Percentiles rank a stretch among this genome's conserved stretches.
Evolutionary conservation across 2,113 vertebrate genomes (phyloP).

Genomic region (Pavo muticus): DNA sequence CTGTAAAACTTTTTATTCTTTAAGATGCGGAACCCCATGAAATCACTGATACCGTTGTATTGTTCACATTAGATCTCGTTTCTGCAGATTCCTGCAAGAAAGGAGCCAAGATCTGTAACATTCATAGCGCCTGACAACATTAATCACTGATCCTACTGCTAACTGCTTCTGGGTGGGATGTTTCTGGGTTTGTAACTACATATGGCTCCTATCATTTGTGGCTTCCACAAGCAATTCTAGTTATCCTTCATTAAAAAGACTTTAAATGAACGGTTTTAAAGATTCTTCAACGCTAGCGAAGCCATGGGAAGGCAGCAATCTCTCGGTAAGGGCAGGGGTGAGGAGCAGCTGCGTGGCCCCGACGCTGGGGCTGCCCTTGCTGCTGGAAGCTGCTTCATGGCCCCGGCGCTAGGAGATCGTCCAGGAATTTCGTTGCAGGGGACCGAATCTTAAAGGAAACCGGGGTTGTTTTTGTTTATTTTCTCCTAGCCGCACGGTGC

Average conservation of each 20-base stretch:
- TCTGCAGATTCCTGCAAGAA: not conserved
- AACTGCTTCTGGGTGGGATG: not conserved
- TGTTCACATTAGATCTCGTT: not conserved
- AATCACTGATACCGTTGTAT: not conserved
- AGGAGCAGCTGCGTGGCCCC: rapidly evolving
- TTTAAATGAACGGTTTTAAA: not conserved
- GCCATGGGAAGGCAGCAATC: rapidly evolving
- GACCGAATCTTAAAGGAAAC: rapidly evolving
- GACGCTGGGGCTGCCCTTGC: rapidly evolving
- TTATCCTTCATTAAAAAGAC: not conserved
- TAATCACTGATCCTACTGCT: not conserved
- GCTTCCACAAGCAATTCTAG: not conserved
- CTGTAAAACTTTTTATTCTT: not conserved
- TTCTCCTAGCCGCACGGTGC: not conserved
- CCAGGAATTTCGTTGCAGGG: rapidly evolving
- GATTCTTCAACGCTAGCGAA: rapidly evolving
- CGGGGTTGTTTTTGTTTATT: not conserved
- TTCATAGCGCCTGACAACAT: not conserved
- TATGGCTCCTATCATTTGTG: not conserved
- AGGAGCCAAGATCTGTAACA: not conserved
- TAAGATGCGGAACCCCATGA: not conserved
- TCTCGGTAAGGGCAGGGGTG: not conserved
- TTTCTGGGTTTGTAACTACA: not conserved
- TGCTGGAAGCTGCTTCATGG: rapidly evolving
- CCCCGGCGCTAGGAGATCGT: rapidly evolving